Conservation (phyloP, 2,888 invertebrate species). For the Cantharis rufa region DNA sequence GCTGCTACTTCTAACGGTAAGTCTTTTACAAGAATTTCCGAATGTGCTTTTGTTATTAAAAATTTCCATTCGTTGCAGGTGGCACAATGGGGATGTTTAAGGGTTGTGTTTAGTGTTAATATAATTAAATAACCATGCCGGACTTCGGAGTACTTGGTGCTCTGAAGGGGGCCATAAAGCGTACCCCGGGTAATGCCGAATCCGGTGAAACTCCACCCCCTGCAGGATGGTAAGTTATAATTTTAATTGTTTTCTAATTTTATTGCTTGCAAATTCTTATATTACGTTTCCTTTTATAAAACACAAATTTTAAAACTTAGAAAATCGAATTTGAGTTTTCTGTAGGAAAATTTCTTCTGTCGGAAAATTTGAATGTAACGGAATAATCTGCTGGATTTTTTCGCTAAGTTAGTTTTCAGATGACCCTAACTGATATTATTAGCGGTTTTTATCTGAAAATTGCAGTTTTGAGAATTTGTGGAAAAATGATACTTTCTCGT, state of each 20-base stretch:
- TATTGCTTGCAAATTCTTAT: no score
- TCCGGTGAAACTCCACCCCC: constrained; percentile 6
- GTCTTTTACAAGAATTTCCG: constrained; percentile 4
- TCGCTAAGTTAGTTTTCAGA: no score
- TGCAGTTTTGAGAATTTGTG: neutral
- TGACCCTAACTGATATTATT: no score
- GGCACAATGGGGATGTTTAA: constrained; percentile 26
- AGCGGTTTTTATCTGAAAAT: no score
- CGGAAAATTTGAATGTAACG: neutral
- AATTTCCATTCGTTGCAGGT: constrained; percentile 12
- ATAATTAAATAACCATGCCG: constrained; percentile 38
- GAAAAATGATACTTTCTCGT: neutral
- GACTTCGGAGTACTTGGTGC: constrained; percentile 43
- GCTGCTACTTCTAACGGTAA: constrained; percentile 40
- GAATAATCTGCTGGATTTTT: no score
- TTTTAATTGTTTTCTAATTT: neutral
- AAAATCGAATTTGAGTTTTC: neutral
- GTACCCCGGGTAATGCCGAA: constrained; percentile 8
- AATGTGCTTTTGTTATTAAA: neutral
- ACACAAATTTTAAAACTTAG: neutral
- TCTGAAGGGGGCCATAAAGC: constrained; percentile 32
- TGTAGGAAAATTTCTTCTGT: neutral
- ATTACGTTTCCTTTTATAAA: neutral
- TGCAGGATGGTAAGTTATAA: constrained; percentile 25
- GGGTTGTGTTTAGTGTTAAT: constrained; percentile 24